A percentile compares a stretch with the other conserved stretches of the same genome.
Conservation (phyloP, 2,888 invertebrate species). For the Nemotelus nigrinus region DNA sequence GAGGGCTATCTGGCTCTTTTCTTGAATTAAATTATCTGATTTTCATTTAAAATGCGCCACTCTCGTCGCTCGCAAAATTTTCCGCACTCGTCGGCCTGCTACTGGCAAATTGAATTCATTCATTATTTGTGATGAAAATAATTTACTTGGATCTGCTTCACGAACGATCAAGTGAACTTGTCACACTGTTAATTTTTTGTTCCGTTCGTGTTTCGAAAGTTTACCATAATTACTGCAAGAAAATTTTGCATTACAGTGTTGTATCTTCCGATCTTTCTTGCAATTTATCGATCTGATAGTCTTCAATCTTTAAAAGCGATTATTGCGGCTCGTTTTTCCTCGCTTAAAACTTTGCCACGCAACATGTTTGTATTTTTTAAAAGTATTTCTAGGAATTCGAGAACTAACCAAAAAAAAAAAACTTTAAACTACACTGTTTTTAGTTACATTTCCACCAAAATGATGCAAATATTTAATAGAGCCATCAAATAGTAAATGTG, state of each 20-base stretch:
- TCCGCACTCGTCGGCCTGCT: too few relatives aligned
- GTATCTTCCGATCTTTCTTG: background rate
- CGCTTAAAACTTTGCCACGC: background rate
- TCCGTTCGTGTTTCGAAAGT: background rate
- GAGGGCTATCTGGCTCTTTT: too few relatives aligned
- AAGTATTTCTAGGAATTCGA: background rate
- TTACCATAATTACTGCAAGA: constrained; percentile 1
- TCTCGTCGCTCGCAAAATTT: too few relatives aligned
- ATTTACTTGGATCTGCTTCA: too few relatives aligned
- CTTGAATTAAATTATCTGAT: too few relatives aligned
- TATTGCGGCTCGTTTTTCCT: background rate
- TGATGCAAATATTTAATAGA: background rate
- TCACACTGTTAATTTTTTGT: background rate
- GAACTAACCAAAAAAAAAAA: background rate
- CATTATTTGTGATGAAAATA: too few relatives aligned
- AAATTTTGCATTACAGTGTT: background rate
- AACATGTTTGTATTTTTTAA: background rate
- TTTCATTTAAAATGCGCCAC: too few relatives aligned
- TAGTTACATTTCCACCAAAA: background rate
- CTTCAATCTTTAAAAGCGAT: background rate
- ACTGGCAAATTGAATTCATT: too few relatives aligned
- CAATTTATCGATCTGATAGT: background rate
- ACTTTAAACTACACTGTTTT: constrained; percentile 2
- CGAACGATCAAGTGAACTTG: background rate
- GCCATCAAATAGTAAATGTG: constrained; percentile 1